Evolutionary conservation across 1,140 invertebrate genomes (phyloP), one percentile per base, ranked within the genome.

Genomic region (Pissodes strobi): DNA sequence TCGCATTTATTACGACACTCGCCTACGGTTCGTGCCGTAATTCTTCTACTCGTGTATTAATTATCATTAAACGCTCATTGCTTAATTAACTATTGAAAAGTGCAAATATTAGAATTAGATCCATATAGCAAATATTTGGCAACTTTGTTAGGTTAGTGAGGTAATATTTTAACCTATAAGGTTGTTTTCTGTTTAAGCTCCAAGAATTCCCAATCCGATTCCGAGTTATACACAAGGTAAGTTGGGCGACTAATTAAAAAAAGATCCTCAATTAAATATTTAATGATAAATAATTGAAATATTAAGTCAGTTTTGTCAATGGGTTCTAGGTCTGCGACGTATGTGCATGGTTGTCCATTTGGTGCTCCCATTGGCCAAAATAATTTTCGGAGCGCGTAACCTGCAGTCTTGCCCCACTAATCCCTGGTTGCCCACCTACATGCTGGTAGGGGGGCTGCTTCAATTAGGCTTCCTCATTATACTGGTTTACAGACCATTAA

Each of bases 301-400:
- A n/a, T n/a, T n/a, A n/a, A n/a, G n/a, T n/a, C n/a, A n/a, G n/a
- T n/a, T n/a, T n/a, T n/a, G n/a, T 23, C 5, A 51, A n/a, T 30
- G 19, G 13, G n/a, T 53, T 62, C 53, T 22, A 64, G 62, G 52
- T 49, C 22, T 64, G 19, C 18, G 62, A 23, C 23, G 41, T n/a
- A 46, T 57, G 21, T 64, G 62, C 18, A 46, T 53, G 23, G 25
- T 64, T 3, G 18, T 56, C 19, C 43, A 56, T 21, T 18, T 56
- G 2, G 17, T 64, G 4, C 27, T 64, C 8, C 52, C 62, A 8
- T 8, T 64, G n/a, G 19, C 46, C 2, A 64, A 64, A 49, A 8
- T 64, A 1, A 48, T 64, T 15, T 18, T 57, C 2, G 62, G 62
- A 21, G 9, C 34, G 2, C 25, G 13, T 1, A 56, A 48, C 23